Conservation (phyloP, 2,113 vertebrate genomes). For the Mesembrinibis cayennensis region DNA sequence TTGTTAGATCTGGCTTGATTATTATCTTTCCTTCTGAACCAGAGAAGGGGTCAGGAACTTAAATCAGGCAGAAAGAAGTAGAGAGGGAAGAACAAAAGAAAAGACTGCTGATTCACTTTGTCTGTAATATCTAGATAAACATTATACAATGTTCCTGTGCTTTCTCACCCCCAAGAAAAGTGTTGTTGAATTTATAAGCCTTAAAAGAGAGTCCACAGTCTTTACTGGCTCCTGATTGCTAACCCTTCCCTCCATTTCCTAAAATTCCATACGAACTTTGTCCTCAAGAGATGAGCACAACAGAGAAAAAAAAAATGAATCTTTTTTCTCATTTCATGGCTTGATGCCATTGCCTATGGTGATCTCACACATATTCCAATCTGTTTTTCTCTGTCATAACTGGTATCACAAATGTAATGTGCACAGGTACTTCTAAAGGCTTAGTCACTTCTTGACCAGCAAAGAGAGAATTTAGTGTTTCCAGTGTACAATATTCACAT, state of each 20-base stretch:
- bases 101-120: not conserved
- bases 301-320: fast-evolving
- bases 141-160: fast-evolving
- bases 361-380: too few species aligned
- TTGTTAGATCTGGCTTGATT: not conserved
- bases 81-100: not conserved
- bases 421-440: not conserved
- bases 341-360: not conserved
- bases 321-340: not conserved
- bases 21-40: not conserved
- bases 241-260: not conserved
- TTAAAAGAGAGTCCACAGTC: not conserved
- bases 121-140: not conserved
- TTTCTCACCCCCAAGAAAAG: not conserved
- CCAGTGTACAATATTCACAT: fast-evolving
- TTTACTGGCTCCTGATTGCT: not conserved
- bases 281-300: not conserved
- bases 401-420: not conserved
- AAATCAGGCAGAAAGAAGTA: not conserved
- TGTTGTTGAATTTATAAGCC: not conserved
- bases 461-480: not conserved
- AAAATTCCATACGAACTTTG: not conserved
- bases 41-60: not conserved
- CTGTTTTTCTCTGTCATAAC: not conserved
- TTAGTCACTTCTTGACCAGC: not conserved